These are phyloP conservation scores for Syngnathoides biaculeatus DNA, from an alignment of 2,113 vertebrate genomes.

Conservation along the genomic window DNA sequence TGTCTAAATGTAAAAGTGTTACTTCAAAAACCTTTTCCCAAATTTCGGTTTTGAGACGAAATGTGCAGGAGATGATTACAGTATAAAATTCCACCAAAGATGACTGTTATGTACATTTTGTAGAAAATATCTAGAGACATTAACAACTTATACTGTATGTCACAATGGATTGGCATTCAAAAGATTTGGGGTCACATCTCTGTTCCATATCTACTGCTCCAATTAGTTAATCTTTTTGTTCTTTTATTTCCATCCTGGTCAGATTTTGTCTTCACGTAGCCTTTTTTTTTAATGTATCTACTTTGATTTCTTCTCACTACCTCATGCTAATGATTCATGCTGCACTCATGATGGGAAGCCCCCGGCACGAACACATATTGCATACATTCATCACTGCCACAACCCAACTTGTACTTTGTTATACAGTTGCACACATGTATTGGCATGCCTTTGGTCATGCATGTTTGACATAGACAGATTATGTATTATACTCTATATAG, in stretches of 20 bases:
- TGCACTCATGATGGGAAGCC: constrained; percentile 68
- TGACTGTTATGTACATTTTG: too few relatives aligned
- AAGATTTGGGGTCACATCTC: neutral
- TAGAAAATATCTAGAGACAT: too few relatives aligned
- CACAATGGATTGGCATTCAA: too few relatives aligned
- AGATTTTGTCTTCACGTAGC: constrained; percentile 16
- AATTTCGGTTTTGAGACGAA: neutral
- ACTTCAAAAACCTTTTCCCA: neutral
- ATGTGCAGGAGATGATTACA: neutral
- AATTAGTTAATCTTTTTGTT: constrained; percentile 11
- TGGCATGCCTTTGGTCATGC: constrained; percentile 20
- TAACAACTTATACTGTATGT: too few relatives aligned
- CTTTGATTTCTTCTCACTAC: constrained; percentile 9
- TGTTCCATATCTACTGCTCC: neutral
- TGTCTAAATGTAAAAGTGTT: too few relatives aligned
- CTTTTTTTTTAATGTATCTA: constrained; percentile 1
- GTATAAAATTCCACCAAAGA: too few relatives aligned
- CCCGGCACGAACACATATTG: constrained; percentile 73
- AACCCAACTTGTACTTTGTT: constrained; percentile 49
- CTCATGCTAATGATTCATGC: constrained; percentile 68
- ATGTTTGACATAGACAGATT: constrained; percentile 19
- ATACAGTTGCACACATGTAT: constrained; percentile 26
- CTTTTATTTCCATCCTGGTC: constrained; percentile 1
- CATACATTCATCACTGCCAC: constrained; percentile 72
- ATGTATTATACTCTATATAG: neutral